A percentile compares a stretch with the other conserved stretches of the same genome.
Conservation (phyloP, 2,888 invertebrate species). For the Mesoligia furuncula region DNA sequence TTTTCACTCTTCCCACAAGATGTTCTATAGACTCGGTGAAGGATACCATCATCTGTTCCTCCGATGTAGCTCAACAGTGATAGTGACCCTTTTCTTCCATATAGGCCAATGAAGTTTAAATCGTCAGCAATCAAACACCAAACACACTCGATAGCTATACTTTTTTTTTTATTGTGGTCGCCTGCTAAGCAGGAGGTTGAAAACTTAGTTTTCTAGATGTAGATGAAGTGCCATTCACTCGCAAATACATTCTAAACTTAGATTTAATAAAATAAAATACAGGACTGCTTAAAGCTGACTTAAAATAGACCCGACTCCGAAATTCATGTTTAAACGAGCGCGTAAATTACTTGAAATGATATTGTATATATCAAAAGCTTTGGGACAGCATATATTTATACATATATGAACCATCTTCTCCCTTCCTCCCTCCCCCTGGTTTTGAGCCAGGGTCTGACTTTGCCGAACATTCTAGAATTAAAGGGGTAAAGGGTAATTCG, state of each 20-base stretch:
- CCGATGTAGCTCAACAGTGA: not conserved
- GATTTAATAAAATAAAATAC: slow-evolving; percentile 3
- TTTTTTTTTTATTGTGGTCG: no score
- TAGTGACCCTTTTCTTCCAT: not conserved
- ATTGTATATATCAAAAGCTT: slow-evolving; percentile 29
- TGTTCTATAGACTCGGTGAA: slow-evolving; percentile 1
- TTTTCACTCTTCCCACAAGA: not conserved
- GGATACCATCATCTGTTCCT: not conserved
- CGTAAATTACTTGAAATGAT: slow-evolving; percentile 25
- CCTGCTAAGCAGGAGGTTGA: slow-evolving; percentile 19
- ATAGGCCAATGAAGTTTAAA: slow-evolving; percentile 6
- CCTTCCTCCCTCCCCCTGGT: not conserved
- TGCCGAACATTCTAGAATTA: slow-evolving; percentile 22
- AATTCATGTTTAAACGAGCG: slow-evolving; percentile 4
- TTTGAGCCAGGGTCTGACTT: not conserved
- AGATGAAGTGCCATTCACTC: not conserved
- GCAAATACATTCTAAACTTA: slow-evolving; percentile 18
- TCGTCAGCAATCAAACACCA: slow-evolving; percentile 11
- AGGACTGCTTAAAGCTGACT: slow-evolving; percentile 23
- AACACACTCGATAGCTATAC: not conserved
- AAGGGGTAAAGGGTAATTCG: slow-evolving; percentile 16
- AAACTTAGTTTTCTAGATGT: slow-evolving; percentile 6
- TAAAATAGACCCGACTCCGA: slow-evolving; percentile 39
- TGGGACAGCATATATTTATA: slow-evolving; percentile 10
- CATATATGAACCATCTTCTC: slow-evolving; percentile 37